Conservation (phyloP, 2,888 invertebrate genomes). For the Caenorhabditis becei region DNA sequence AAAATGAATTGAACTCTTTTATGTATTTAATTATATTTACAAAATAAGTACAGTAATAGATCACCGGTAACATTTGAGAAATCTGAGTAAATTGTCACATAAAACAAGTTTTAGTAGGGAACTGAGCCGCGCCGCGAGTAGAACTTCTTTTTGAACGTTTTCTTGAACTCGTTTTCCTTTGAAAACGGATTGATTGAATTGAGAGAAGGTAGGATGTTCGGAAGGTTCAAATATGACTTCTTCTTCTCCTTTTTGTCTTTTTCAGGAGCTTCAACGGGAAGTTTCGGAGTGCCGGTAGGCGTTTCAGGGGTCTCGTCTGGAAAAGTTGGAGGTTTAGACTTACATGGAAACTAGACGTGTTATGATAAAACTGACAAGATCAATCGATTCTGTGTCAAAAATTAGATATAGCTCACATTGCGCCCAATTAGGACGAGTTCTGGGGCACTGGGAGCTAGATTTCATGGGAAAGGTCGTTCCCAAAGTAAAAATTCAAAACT, state of each 20-base stretch:
- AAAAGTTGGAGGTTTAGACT: constrained; percentile 17
- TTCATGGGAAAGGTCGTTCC: too few species aligned
- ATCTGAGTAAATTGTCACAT: constrained; percentile 44
- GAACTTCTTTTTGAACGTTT: constrained; percentile 56
- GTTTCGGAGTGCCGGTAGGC: constrained; percentile 40
- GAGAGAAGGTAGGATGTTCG: constrained; percentile 35
- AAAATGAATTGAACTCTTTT: background rate
- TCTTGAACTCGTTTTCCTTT: constrained; percentile 61
- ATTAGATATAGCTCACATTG: too few species aligned
- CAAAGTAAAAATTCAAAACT: too few species aligned
- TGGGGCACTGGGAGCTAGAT: too few species aligned
- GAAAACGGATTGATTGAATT: constrained; percentile 59
- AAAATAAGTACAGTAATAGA: background rate
- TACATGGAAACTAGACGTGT: background rate
- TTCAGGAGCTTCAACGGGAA: constrained; percentile 30
- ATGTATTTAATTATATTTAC: constrained; percentile 9
- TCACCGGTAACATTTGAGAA: constrained; percentile 53
- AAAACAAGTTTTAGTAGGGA: constrained; percentile 42
- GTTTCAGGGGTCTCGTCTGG: constrained; percentile 37
- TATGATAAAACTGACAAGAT: background rate
- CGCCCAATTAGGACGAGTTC: too few species aligned
- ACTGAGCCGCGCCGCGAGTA: constrained; percentile 53
- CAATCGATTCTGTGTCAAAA: too few species aligned
- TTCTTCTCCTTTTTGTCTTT: constrained; percentile 51
- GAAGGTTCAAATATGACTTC: constrained; percentile 58